Percentiles rank a stretch among this genome's conserved stretches.
Conservation (phyloP, 2,113 vertebrate species). For the Ceuthmochares aereus region DNA sequence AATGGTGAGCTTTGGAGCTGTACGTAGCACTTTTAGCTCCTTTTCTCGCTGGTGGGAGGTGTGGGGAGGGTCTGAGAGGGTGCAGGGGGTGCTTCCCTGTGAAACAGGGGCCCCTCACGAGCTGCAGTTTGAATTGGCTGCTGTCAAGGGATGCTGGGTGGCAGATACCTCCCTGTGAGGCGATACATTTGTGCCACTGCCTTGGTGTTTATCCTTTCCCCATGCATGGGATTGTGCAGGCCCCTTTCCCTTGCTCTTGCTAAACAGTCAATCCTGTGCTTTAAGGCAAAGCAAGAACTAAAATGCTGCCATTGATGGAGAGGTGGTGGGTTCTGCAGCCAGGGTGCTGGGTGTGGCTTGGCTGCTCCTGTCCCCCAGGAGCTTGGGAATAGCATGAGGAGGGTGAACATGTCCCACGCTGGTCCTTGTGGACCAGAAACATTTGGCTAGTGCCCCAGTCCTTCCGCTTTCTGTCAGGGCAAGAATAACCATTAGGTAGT, state of each 20-base stretch:
- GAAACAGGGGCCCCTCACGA: fast-evolving
- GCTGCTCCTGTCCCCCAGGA: not conserved
- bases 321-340: not conserved
- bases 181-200: fast-evolving
- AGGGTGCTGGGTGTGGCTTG: fast-evolving
- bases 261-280: fast-evolving
- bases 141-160: fast-evolving
- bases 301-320: fast-evolving
- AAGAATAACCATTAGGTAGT: fast-evolving
- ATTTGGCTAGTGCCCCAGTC: not conserved
- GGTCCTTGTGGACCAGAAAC: not conserved
- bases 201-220: fast-evolving
- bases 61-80: fast-evolving
- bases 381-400: fast-evolving
- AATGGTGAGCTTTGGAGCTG: conserved; percentile 88
- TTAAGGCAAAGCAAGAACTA: not conserved
- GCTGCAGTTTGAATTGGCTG: fast-evolving
- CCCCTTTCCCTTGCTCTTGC: too few relatives aligned
- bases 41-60: not conserved
- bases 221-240: fast-evolving
- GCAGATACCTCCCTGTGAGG: fast-evolving
- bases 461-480: too few relatives aligned
- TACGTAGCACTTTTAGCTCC: conserved; percentile 81
- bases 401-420: fast-evolving
- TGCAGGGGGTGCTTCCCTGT: too few relatives aligned